These are phyloP conservation scores for Macroteleia sp. DNA, from an alignment of 2,888 invertebrate genomes.

Conservation along the genomic window DNA sequence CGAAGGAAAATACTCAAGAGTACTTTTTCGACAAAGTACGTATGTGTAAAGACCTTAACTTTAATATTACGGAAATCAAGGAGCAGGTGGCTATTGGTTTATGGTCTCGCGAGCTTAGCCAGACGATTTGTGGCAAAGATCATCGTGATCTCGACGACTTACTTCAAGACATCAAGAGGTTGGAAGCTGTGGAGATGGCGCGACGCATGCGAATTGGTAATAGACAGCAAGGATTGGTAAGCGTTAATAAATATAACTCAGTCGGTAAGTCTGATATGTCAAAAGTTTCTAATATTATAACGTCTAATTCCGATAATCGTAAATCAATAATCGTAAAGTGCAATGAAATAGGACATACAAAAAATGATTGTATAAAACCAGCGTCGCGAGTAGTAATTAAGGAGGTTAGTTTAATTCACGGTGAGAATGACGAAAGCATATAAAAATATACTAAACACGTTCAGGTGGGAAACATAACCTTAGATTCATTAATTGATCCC, in stretches of 20 bases:
- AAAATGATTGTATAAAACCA: too few species aligned
- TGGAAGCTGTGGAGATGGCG: conserved; percentile 13
- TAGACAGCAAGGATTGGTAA: not conserved
- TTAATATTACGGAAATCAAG: conserved; percentile 29
- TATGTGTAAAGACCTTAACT: conserved; percentile 30
- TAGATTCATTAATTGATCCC: too few species aligned
- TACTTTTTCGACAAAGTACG: conserved; percentile 50
- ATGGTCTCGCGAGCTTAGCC: conserved; percentile 30
- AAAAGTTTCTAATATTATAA: too few species aligned
- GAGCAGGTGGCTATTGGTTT: conserved; percentile 48
- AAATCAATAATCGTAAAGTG: too few species aligned
- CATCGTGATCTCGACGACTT: conserved; percentile 26
- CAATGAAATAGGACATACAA: too few species aligned
- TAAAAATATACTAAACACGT: too few species aligned
- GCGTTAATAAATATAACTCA: not conserved
- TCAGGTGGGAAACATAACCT: too few species aligned
- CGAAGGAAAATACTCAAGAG: conserved; percentile 16
- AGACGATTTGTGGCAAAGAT: conserved; percentile 15
- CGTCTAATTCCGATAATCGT: too few species aligned
- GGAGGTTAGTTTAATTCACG: too few species aligned
- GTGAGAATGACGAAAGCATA: too few species aligned
- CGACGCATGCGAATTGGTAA: not conserved
- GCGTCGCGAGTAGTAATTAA: too few species aligned
- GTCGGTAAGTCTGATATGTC: not conserved
- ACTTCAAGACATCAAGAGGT: conserved; percentile 20